Evolutionary conservation across 2,113 vertebrate genomes (phyloP).

Genomic region (Brachyhypopomus occidentalis): DNA sequence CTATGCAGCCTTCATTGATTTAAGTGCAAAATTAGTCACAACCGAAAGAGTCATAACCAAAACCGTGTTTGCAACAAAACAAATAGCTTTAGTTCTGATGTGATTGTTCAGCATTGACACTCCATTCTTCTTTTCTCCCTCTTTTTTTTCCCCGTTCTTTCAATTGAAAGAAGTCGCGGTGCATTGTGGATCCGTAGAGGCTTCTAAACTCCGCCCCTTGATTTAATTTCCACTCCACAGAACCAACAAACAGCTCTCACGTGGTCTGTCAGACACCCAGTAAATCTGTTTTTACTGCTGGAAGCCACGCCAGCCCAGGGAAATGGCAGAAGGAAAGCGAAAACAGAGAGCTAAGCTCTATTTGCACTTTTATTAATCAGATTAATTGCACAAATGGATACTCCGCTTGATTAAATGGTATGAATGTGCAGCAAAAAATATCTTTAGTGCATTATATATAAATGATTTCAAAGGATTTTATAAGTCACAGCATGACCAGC

Average conservation of each 20-base stretch:
- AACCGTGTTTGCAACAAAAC: constrained; percentile 4
- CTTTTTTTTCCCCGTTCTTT: constrained; percentile 10
- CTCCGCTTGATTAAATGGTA: constrained; percentile 41
- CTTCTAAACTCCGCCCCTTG: constrained; percentile 12
- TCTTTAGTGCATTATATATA: constrained; percentile 13
- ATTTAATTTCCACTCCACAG: constrained; percentile 40
- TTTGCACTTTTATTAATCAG: constrained; percentile 49
- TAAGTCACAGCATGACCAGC: constrained; percentile 2
- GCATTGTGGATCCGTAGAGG: not conserved
- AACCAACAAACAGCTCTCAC: constrained; percentile 46
- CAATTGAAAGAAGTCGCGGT: constrained; percentile 18
- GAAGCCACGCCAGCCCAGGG: constrained; percentile 30
- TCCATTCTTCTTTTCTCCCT: constrained; percentile 15
- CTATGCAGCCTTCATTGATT: constrained; percentile 38
- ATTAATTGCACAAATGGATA: constrained; percentile 51
- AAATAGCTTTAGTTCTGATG: constrained; percentile 34
- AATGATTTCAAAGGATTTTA: constrained; percentile 15
- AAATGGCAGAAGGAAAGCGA: constrained; percentile 23
- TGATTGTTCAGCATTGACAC: constrained; percentile 40
- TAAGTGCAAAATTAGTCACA: constrained; percentile 35
- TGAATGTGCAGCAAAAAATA: constrained; percentile 38
- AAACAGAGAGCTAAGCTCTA: constrained; percentile 44
- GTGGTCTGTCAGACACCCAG: constrained; percentile 39
- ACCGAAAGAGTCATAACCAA: constrained; percentile 26
- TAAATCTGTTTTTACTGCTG: constrained; percentile 49